phyloP scores from a whole-genome alignment of 2,797 vertebrate genomes.

The Esox lucius region DNA sequence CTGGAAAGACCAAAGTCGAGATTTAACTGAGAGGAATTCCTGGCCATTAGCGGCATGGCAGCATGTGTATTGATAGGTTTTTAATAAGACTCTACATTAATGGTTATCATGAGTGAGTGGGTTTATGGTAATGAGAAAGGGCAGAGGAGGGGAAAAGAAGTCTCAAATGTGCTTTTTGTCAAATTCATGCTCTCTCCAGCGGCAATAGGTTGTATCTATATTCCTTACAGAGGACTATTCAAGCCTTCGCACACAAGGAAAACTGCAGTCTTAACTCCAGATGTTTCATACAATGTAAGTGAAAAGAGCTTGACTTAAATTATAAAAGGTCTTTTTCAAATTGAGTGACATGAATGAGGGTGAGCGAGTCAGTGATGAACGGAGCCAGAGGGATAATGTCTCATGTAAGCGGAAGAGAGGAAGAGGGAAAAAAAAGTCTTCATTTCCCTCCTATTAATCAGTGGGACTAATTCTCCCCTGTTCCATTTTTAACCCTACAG shows the following conservation, averaged over 20 bases:
- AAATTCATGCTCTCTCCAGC: conserved; percentile 50
- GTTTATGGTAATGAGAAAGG: conserved; percentile 80
- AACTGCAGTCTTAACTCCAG: conserved; percentile 30
- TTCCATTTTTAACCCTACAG: conserved; percentile 82
- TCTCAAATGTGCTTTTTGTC: conserved; percentile 74
- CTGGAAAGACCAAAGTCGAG: conserved; percentile 77
- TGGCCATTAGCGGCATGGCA: conserved; percentile 80
- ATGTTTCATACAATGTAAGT: conserved; percentile 13
- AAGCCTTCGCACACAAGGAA: conserved; percentile 31
- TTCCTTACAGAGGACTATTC: conserved; percentile 40
- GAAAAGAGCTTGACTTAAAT: conserved; percentile 16
- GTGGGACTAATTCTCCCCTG: conserved; percentile 76
- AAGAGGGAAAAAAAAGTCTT: conserved; percentile 54
- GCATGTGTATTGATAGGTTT: conserved; percentile 82
- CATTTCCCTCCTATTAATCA: conserved; percentile 82
- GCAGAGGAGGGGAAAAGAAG: conserved; percentile 66
- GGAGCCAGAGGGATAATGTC: conserved; percentile 65
- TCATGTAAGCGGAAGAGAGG: conserved; percentile 61
- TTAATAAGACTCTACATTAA: conserved; percentile 85
- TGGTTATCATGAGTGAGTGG: conserved; percentile 83
- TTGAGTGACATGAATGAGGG: conserved; percentile 56
- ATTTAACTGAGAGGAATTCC: conserved; percentile 83
- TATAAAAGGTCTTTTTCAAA: conserved; percentile 47
- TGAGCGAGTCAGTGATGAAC: conserved; percentile 73
- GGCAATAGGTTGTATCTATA: conserved; percentile 31